These are phyloP conservation scores for Drosophila repletoides DNA, from an alignment of 1,140 invertebrate genomes.

Conservation along the genomic window DNA sequence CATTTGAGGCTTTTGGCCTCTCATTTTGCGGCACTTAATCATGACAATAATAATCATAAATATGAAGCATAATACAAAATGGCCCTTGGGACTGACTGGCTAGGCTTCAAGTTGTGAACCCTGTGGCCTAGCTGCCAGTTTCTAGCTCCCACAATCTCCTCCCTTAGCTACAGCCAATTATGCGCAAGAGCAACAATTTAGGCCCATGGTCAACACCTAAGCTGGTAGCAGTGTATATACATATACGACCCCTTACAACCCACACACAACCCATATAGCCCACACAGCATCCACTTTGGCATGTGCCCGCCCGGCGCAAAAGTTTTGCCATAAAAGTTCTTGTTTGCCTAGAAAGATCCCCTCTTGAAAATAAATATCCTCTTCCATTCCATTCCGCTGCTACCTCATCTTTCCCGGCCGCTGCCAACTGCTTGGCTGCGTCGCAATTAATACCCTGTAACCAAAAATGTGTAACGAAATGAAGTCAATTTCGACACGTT, in stretches of 20 bases:
- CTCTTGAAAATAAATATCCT: not conserved
- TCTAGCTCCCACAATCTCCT: no score
- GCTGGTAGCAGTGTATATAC: no score
- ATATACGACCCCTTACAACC: no score
- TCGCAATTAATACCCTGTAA: no score
- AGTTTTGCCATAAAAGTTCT: conserved; percentile 51
- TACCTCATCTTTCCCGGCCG: not conserved
- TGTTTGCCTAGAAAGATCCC: conserved; percentile 2
- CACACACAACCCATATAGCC: conserved; percentile 1
- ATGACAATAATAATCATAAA: conserved; percentile 53
- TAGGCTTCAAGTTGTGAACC: not conserved
- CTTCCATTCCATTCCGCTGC: not conserved
- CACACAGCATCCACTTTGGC: conserved; percentile 32
- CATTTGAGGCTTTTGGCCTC: not conserved
- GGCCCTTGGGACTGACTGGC: not conserved
- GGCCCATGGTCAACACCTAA: conserved; percentile 63
- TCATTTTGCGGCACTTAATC: conserved; percentile 14
- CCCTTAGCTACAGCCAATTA: conserved; percentile 57
- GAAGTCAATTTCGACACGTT: no score
- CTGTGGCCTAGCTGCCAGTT: not conserved
- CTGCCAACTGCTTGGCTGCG: conserved; percentile 31
- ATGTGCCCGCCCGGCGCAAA: conserved; percentile 7
- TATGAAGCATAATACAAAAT: conserved; percentile 10
- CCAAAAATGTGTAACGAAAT: no score
- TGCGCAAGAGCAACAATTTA: conserved; percentile 68